Evolutionary conservation across 2,113 vertebrate genomes (phyloP), one percentile per base, ranked within the genome.

Genomic region (Centropus unirufus): DNA sequence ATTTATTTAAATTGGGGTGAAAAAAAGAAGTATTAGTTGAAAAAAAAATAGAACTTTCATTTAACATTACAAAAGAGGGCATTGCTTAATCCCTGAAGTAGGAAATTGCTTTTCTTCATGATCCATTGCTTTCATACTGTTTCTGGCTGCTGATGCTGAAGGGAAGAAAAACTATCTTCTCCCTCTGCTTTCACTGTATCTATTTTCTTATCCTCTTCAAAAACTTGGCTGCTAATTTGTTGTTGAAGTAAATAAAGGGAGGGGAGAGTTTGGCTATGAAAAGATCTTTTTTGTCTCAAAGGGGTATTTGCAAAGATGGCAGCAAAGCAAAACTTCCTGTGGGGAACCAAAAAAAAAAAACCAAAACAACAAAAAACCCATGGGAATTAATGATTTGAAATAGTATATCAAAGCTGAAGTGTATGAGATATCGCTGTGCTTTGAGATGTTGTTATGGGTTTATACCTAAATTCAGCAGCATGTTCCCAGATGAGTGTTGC

Each of bases 41-140:
- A 77, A 83, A 93, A 93, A 92, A 84, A 62, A 29, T 92, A 94
- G 97, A 98, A 95, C 96, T 97, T 97, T 97, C 95, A 97, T 98
- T 98, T 97, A 97, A 96, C 93, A 93, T 95, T 93, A 97, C 96
- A 97, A 98, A 98, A 95, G 92, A 97, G 94, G 92, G 87, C 89
- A 96, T 95, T 97, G 96, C 97, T 97, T 98, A 98, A 98, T 98
- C 97, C 97, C 73, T 97, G 93, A 97, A 97, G 96, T 97, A 98
- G 96, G 97, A 98, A 98, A 98, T 97, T 97, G 95, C 96, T 97
- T 98, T 98, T 98, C 96, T 98, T 98, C 97, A 97, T 98, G 97
- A 98, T 97, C 97, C 95, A 95, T 97, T 97, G 97, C 96, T 96
- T 97, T 98, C 94, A 81, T 87, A 95, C 96, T 96, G 82, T 97